Evolutionary conservation across 2,113 vertebrate genomes (phyloP).

Genomic region (Urocynchramus pylzowi): DNA sequence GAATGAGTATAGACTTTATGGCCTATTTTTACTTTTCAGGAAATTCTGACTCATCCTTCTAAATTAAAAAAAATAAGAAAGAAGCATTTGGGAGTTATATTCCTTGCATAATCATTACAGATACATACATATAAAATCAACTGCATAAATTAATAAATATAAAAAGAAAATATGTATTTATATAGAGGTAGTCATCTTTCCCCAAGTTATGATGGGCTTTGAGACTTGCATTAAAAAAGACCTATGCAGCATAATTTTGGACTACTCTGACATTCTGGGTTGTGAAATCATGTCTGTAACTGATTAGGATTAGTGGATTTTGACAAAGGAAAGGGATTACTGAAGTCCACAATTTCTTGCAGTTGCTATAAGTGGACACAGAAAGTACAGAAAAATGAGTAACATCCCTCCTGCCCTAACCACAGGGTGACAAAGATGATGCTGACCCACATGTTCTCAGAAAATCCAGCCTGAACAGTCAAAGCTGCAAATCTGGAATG

Average conservation of each 20-base stretch:
- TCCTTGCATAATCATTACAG: not conserved
- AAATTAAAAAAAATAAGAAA: not conserved
- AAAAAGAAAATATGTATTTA: not conserved
- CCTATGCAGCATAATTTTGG: not conserved
- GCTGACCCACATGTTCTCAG: not conserved
- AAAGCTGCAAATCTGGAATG: not conserved
- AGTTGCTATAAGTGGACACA: not conserved
- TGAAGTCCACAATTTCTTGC: not conserved
- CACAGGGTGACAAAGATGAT: not conserved
- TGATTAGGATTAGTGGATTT: not conserved
- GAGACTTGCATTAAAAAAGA: not conserved
- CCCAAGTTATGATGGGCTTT: not conserved
- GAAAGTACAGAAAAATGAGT: not conserved
- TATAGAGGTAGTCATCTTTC: not conserved
- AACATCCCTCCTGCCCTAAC: not conserved
- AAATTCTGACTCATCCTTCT: not conserved
- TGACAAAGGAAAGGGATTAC: not conserved
- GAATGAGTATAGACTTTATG: not conserved
- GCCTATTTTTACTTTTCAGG: conserved; percentile 1
- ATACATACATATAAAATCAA: not conserved
- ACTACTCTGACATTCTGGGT: not conserved
- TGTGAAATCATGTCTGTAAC: not conserved
- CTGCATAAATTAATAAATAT: not conserved
- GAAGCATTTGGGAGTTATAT: not conserved
- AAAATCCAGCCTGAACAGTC: not conserved